Evolutionary conservation across 2,888 invertebrate genomes (phyloP).

Genomic region (Mamestra brassicae): DNA sequence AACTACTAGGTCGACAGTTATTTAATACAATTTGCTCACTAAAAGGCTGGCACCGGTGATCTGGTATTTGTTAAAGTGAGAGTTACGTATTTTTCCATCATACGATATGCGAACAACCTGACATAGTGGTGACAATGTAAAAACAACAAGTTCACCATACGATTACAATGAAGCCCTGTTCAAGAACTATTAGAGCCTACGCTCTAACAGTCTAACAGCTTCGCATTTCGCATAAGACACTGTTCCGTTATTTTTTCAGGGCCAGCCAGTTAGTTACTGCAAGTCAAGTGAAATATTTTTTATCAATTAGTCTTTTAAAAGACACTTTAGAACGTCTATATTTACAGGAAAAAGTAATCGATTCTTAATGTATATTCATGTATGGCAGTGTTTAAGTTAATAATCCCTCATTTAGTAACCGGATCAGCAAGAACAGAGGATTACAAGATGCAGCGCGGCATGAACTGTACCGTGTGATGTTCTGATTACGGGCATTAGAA

Average conservation of each 20-base stretch:
- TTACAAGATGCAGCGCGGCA: background rate
- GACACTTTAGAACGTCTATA: background rate
- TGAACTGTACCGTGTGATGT: background rate
- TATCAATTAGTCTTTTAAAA: background rate
- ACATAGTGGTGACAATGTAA: slow-evolving; percentile 10
- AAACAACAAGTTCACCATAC: slow-evolving; percentile 45
- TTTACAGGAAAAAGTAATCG: background rate
- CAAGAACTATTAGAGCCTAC: slow-evolving; percentile 49
- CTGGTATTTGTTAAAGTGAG: slow-evolving; percentile 12
- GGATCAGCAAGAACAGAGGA: background rate
- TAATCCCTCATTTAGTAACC: background rate
- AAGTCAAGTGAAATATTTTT: background rate
- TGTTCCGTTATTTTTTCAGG: slow-evolving; percentile 51
- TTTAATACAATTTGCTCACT: background rate
- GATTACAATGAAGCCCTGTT: slow-evolving; percentile 38
- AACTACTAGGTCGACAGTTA: no score
- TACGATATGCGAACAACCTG: background rate
- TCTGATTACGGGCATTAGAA: slow-evolving; percentile 21
- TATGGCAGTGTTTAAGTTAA: background rate
- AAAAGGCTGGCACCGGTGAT: background rate
- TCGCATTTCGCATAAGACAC: slow-evolving; percentile 29
- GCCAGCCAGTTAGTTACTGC: slow-evolving; percentile 17
- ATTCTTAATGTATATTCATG: background rate
- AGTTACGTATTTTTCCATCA: slow-evolving; percentile 38
- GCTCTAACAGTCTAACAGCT: slow-evolving; percentile 41